A percentile compares a stretch with the other conserved stretches of the same genome.
Evolutionary conservation across 2,113 vertebrate species (phyloP).

Genomic region (Podilymbus podiceps): DNA sequence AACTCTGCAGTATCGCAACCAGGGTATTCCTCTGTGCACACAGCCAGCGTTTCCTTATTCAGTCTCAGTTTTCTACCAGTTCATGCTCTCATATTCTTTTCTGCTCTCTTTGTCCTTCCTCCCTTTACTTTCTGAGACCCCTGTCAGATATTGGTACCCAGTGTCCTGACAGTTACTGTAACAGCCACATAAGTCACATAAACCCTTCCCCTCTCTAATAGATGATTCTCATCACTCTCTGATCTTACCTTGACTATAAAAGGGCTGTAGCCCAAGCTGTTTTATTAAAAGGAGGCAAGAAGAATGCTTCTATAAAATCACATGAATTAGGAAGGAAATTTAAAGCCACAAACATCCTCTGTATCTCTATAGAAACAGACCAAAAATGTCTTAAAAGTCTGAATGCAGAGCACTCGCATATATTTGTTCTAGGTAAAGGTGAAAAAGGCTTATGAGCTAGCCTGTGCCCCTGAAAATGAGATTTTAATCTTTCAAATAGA

Average conservation of each 20-base stretch:
- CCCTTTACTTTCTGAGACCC: not conserved
- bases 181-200: not conserved
- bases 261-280: not conserved
- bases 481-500: not conserved
- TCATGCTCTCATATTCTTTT: not conserved
- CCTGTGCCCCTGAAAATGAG: not conserved
- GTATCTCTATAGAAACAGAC: not conserved
- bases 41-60: not conserved
- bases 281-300: not conserved
- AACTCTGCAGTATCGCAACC: not conserved
- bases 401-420: not conserved
- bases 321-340: not conserved
- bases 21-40: not conserved
- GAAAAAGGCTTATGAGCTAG: not conserved
- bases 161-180: not conserved
- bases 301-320: not conserved
- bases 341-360: constrained; percentile 15
- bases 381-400: not conserved
- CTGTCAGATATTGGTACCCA: not conserved
- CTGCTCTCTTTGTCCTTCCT: not conserved
- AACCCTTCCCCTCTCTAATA: not conserved
- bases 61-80: not conserved
- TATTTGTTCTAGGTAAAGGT: not conserved
- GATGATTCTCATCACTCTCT: not conserved
- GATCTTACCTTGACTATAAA: not conserved